phyloP scores from a whole-genome alignment of 2,113 vertebrate species.

The Bos javanicus region DNA sequence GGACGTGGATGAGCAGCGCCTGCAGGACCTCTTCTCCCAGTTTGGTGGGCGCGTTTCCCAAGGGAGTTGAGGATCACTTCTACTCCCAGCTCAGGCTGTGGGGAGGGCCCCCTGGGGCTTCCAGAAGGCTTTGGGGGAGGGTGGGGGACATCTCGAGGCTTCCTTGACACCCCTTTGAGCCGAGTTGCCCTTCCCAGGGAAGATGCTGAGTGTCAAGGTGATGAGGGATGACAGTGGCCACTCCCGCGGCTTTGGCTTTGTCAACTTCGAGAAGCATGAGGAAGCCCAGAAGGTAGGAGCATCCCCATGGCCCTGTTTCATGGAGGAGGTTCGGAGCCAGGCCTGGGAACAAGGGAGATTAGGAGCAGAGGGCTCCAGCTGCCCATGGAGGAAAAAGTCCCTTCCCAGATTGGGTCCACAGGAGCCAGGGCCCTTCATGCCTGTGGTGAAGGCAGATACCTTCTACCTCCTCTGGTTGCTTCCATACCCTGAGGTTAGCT shows the following conservation, averaged over 20 bases:
- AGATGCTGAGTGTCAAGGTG: constrained; percentile 93
- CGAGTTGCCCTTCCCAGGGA: constrained; percentile 82
- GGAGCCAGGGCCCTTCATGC: no score
- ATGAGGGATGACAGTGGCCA: constrained; percentile 90
- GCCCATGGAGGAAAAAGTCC: background rate
- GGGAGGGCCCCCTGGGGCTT: background rate
- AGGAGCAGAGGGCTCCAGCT: background rate
- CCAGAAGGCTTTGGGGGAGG: background rate
- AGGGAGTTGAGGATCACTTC: background rate
- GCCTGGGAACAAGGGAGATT: background rate
- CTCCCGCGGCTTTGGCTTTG: constrained; percentile 95
- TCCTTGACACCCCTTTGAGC: background rate
- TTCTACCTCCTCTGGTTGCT: background rate
- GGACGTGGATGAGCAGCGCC: constrained; percentile 86
- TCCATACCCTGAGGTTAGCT: background rate
- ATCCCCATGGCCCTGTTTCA: background rate
- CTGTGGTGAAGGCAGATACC: background rate
- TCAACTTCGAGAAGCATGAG: constrained; percentile 94
- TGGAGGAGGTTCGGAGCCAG: background rate
- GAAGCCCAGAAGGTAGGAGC: constrained; percentile 93
- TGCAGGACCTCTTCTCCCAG: constrained; percentile 88
- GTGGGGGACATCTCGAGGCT: background rate
- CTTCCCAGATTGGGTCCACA: background rate
- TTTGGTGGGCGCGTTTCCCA: constrained; percentile 85
- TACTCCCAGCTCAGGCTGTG: background rate